These are phyloP conservation scores for Sipha flava DNA, from an alignment of 1,140 invertebrate genomes.

Conservation along the genomic window DNA sequence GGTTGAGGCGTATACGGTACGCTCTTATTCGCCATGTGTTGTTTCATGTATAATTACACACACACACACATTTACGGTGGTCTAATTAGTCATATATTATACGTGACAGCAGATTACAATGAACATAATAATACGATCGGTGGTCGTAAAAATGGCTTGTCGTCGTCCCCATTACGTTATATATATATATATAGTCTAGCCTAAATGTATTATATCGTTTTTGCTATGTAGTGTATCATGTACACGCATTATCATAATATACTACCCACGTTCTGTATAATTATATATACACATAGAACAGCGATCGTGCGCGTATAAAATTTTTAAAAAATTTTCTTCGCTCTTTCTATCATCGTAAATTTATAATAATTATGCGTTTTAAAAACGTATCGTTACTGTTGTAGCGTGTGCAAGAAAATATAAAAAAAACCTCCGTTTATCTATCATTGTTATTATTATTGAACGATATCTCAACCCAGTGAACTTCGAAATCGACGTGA, in stretches of 20 bases:
- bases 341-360: not conserved
- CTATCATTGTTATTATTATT: too few relatives aligned
- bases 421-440: too few relatives aligned
- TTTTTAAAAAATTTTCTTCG: not conserved
- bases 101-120: not conserved
- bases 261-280: not conserved
- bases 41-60: not conserved
- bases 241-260: too few relatives aligned
- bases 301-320: not conserved
- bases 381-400: too few relatives aligned
- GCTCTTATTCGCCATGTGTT: slow-evolving; percentile 7
- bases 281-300: not conserved
- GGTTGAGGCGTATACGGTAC: not conserved
- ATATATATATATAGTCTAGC: not conserved
- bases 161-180: not conserved
- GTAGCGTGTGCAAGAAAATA: too few relatives aligned
- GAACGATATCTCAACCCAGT: too few relatives aligned
- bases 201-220: not conserved
- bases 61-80: not conserved
- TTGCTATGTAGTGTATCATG: slow-evolving; percentile 34
- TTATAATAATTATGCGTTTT: not conserved
- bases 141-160: not conserved
- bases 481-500: too few relatives aligned
- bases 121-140: slow-evolving; percentile 13
- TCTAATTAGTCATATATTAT: slow-evolving; percentile 15